Conservation (phyloP, 2,797 vertebrate species). For the Peromyscus attwateri region DNA sequence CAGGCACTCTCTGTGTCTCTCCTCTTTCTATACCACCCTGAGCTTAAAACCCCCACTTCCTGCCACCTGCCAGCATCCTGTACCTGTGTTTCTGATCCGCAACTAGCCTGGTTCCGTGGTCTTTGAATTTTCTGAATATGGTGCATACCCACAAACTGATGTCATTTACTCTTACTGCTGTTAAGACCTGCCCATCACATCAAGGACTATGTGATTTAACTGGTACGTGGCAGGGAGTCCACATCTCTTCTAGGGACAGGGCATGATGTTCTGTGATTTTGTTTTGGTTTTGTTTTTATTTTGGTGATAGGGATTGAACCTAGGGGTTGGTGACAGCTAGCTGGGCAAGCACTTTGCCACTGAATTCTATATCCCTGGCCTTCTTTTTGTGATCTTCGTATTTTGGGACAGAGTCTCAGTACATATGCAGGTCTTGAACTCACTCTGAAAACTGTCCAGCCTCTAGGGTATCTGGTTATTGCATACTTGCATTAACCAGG, state of each 20-base stretch:
- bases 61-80: neutral
- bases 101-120: neutral
- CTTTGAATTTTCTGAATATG: neutral
- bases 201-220: neutral
- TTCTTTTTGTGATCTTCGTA: neutral
- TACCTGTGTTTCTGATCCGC: neutral
- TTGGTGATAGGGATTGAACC: neutral
- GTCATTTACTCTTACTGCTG: neutral
- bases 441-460: neutral
- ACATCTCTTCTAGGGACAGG: neutral
- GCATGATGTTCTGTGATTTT: neutral
- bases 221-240: neutral
- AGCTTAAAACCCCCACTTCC: neutral
- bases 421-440: neutral
- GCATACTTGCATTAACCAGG: neutral
- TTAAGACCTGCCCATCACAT: neutral
- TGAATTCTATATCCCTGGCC: neutral
- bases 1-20: neutral
- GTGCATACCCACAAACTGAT: neutral
- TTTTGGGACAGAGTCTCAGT: neutral
- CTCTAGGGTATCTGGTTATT: neutral
- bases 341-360: neutral
- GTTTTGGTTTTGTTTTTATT: neutral
- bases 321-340: no score
- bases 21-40: neutral